phyloP scores from a whole-genome alignment of 2,113 vertebrate genomes.

The Petaurus breviceps region DNA sequence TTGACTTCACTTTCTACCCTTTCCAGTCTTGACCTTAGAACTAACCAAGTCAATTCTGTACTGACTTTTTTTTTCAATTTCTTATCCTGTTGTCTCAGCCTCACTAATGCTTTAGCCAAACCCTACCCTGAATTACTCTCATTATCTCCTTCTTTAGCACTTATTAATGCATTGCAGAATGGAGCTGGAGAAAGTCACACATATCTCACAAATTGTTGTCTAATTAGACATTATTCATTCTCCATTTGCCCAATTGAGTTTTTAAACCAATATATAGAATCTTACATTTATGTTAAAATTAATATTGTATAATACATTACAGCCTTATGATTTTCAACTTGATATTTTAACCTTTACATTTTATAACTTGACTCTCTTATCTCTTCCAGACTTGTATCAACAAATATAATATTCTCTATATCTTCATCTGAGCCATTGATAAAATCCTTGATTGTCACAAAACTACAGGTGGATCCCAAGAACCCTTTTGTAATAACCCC shows the following conservation, averaged over 20 bases:
- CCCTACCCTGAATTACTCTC: background rate
- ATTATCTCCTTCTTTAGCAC: background rate
- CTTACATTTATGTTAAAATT: background rate
- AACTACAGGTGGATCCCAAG: background rate
- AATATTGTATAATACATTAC: background rate
- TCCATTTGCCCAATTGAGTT: background rate
- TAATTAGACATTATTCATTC: background rate
- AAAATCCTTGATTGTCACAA: background rate
- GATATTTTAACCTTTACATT: background rate
- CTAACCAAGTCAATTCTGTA: background rate
- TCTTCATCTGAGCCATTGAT: background rate
- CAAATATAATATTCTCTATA: background rate
- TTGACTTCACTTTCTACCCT: background rate
- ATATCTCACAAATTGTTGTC: background rate
- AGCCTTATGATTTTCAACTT: background rate
- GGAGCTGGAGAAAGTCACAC: background rate
- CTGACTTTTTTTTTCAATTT: background rate
- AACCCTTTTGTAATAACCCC: background rate
- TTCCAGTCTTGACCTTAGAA: background rate
- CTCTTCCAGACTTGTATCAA: background rate
- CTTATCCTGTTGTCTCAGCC: background rate
- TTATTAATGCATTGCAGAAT: background rate
- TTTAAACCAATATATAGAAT: background rate
- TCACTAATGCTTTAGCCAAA: background rate
- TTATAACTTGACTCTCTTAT: background rate